Conservation (phyloP, 2,797 vertebrate species). For the Oryzias dopingdopingensis region DNA sequence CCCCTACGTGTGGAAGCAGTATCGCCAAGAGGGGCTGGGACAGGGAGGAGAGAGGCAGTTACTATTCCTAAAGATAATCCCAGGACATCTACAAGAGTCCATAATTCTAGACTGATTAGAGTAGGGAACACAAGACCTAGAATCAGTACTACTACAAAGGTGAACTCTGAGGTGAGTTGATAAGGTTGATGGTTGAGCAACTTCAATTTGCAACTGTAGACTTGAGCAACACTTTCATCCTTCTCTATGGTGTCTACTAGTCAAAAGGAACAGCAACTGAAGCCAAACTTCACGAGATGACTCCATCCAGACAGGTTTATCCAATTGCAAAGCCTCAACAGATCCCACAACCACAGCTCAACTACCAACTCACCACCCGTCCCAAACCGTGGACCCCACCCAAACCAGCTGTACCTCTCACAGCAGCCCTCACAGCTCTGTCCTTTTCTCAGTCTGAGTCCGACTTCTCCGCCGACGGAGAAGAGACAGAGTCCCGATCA, state of each 20-base stretch:
- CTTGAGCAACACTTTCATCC: neutral
- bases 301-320: conserved; percentile 13
- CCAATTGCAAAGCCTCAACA: neutral
- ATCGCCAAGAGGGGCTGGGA: conserved; percentile 45
- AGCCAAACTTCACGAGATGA: conserved; percentile 8
- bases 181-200: neutral
- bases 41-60: conserved; percentile 47
- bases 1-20: neutral
- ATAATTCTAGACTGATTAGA: neutral
- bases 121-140: neutral
- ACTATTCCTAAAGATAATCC: conserved; percentile 18
- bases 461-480: conserved; percentile 55
- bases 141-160: conserved; percentile 1
- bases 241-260: conserved; percentile 10
- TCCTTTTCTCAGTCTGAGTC: conserved; percentile 40
- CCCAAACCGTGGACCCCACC: conserved; percentile 38
- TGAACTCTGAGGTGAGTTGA: conserved; percentile 36
- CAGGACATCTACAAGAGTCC: neutral
- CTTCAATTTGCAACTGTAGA: neutral
- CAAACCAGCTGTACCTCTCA: conserved; percentile 36
- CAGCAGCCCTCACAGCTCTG: conserved; percentile 23
- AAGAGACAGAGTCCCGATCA: neutral
- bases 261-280: conserved; percentile 1
- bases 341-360: conserved; percentile 23
- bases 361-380: conserved; percentile 2